Evolutionary conservation across 2,113 vertebrate species (phyloP).

Genomic region (Heliornis fulica): DNA sequence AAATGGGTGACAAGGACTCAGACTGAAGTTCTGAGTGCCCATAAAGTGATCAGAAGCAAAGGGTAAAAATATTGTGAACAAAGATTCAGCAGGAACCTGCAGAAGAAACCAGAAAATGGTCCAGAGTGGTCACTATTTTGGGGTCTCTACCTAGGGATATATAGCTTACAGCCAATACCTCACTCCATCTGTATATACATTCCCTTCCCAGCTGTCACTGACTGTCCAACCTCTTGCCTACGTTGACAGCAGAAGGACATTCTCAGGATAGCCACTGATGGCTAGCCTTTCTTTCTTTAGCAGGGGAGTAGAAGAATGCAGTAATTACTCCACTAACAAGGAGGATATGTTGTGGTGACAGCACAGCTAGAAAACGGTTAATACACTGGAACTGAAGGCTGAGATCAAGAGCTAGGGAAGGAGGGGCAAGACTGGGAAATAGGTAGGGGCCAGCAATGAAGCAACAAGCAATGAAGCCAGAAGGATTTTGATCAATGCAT

Average conservation of each 20-base stretch:
- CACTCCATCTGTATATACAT: neutral
- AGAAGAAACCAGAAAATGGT: neutral
- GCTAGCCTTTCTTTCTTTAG: neutral
- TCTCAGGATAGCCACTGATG: neutral
- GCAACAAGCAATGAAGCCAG: neutral
- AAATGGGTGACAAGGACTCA: neutral
- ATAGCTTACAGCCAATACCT: neutral
- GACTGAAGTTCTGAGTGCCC: neutral
- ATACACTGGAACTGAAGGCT: neutral
- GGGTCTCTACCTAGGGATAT: neutral
- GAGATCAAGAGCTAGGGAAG: neutral
- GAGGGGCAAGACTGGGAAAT: neutral
- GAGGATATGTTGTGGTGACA: neutral
- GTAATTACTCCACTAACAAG: neutral
- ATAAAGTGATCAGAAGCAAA: neutral
- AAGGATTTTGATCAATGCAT: neutral
- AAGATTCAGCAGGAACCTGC: neutral
- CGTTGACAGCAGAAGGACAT: neutral
- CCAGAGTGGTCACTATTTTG: neutral
- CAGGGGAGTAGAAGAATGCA: neutral
- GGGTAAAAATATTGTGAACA: neutral
- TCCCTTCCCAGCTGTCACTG: neutral
- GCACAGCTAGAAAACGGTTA: neutral
- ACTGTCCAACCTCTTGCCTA: neutral
- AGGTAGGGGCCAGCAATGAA: neutral